These are phyloP conservation scores for Drosophila neocordata DNA, from an alignment of 1,140 invertebrate species.

Conservation along the genomic window DNA sequence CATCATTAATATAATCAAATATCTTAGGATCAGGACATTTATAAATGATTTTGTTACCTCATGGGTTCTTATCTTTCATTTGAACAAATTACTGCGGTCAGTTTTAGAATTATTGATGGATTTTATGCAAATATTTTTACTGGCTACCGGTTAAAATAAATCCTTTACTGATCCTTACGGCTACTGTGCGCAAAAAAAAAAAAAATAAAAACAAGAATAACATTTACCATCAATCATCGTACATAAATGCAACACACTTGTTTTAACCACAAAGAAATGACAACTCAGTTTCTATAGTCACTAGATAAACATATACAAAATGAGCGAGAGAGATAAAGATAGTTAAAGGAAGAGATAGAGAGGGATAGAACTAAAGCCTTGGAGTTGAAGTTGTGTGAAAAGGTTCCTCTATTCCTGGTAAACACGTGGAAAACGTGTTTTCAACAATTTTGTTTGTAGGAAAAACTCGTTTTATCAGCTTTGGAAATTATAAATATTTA, in stretches of 20 bases:
- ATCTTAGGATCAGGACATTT: conserved; percentile 58
- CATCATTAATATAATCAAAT: conserved; percentile 67
- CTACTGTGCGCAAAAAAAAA: conserved; percentile 64
- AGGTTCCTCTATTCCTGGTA: conserved; percentile 69
- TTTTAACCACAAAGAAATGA: conserved; percentile 47
- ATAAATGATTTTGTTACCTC: conserved; percentile 57
- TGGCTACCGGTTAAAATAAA: conserved; percentile 60
- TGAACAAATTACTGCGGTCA: conserved; percentile 74
- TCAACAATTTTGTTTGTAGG: background rate
- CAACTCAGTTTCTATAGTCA: conserved; percentile 69
- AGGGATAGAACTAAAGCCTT: background rate
- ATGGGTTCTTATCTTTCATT: conserved; percentile 26
- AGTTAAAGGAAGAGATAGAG: background rate
- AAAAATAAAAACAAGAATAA: conserved; percentile 32
- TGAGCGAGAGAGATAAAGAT: background rate
- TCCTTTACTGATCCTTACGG: conserved; percentile 52
- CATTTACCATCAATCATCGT: conserved; percentile 57
- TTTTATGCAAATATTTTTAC: conserved; percentile 66
- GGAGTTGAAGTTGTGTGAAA: conserved; percentile 49
- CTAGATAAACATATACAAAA: conserved; percentile 41
- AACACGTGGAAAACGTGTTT: conserved; percentile 72
- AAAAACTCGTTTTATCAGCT: conserved; percentile 69
- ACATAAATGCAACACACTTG: conserved; percentile 47
- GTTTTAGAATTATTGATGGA: conserved; percentile 61
- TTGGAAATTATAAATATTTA: conserved; percentile 71